phyloP scores from a whole-genome alignment of 2,113 vertebrate genomes.

The Myotis yumanensis region DNA sequence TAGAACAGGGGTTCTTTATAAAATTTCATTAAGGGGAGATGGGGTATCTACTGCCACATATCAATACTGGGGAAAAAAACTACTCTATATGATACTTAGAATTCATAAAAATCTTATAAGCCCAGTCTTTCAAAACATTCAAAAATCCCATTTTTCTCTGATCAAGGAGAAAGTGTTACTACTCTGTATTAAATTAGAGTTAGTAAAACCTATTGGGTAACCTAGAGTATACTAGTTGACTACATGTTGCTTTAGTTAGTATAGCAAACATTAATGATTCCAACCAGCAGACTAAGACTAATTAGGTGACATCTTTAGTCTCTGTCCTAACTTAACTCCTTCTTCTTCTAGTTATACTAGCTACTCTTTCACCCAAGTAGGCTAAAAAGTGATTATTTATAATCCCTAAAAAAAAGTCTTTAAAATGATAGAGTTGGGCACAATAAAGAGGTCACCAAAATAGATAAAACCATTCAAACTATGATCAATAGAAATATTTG shows the following conservation, averaged over 20 bases:
- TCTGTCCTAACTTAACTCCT: constrained; percentile 1
- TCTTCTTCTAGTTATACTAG: neutral
- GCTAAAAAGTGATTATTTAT: neutral
- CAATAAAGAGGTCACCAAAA: neutral
- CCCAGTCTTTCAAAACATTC: neutral
- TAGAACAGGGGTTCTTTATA: neutral
- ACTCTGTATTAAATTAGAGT: constrained; percentile 18
- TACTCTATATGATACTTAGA: neutral
- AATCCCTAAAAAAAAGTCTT: constrained; percentile 11
- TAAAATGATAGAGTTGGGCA: constrained; percentile 6
- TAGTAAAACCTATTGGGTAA: neutral
- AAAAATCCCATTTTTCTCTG: neutral
- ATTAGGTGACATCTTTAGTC: neutral
- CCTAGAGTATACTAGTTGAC: neutral
- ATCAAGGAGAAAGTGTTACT: neutral
- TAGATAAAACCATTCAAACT: neutral
- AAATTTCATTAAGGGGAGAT: neutral
- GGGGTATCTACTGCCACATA: neutral
- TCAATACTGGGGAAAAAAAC: neutral
- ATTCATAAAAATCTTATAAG: constrained; percentile 14
- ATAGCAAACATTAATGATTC: constrained; percentile 19
- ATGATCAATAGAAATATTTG: neutral
- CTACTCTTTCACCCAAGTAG: neutral
- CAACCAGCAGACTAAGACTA: constrained; percentile 11
- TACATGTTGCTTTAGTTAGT: neutral